Evolutionary conservation across 2,797 vertebrate genomes (phyloP).

Genomic region (Distichodus sexfasciatus): DNA sequence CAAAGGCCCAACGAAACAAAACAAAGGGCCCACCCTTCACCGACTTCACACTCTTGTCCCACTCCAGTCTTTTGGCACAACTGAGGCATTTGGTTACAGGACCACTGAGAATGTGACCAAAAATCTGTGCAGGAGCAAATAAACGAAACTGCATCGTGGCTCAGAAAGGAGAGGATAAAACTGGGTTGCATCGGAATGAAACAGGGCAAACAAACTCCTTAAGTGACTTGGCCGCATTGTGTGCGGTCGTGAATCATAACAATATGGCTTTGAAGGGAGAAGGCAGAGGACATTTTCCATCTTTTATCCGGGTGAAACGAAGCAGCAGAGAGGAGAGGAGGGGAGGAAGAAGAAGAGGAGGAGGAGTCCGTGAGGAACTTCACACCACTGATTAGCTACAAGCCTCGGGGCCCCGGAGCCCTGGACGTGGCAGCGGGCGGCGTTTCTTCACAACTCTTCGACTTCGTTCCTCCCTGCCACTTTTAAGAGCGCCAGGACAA

Average conservation of each 20-base stretch:
- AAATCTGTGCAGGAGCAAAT: no score
- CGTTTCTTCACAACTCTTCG: slow-evolving; percentile 66
- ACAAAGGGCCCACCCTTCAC: slow-evolving; percentile 1
- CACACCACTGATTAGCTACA: slow-evolving; percentile 80
- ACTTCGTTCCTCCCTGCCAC: slow-evolving; percentile 53
- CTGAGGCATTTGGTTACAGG: neutral
- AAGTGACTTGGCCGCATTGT: slow-evolving; percentile 15
- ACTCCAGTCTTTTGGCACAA: neutral
- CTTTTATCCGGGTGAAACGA: slow-evolving; percentile 82
- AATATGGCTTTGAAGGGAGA: slow-evolving; percentile 77
- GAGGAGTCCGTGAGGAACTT: slow-evolving; percentile 68
- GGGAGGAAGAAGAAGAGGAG: slow-evolving; percentile 62
- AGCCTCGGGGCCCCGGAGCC: slow-evolving; percentile 75
- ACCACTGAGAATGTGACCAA: neutral
- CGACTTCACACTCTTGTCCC: slow-evolving; percentile 17
- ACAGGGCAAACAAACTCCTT: no score
- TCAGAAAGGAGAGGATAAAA: no score
- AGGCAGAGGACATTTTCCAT: slow-evolving; percentile 73
- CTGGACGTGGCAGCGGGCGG: slow-evolving; percentile 52
- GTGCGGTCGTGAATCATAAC: slow-evolving; percentile 68
- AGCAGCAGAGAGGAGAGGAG: slow-evolving; percentile 73
- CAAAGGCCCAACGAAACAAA: slow-evolving; percentile 37
- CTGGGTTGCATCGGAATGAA: no score
- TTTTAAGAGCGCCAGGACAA: slow-evolving; percentile 75
- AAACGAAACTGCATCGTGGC: no score